Evolutionary conservation across 2,113 vertebrate species (phyloP).

Genomic region (Emydocephalus ijimae): DNA sequence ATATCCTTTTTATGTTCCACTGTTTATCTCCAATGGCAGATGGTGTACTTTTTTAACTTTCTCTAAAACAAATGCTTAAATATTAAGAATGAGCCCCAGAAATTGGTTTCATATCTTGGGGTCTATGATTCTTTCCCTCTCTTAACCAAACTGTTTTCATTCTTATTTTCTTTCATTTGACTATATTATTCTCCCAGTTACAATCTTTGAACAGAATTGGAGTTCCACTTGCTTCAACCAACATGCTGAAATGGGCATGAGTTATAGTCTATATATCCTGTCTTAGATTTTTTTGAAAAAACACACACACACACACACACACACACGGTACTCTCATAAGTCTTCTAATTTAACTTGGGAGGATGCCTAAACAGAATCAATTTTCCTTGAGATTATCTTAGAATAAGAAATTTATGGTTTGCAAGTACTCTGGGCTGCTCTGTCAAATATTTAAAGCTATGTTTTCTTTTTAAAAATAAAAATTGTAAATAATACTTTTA

Average conservation of each 20-base stretch:
- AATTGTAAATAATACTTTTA: constrained; percentile 11
- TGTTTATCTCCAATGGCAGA: neutral
- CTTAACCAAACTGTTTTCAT: constrained; percentile 6
- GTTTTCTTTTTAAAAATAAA: constrained; percentile 19
- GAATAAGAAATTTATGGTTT: neutral
- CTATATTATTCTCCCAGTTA: neutral
- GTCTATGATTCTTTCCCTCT: neutral
- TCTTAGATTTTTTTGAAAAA: neutral
- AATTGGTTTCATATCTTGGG: neutral
- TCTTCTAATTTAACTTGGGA: no score
- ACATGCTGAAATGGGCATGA: neutral
- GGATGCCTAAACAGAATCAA: no score
- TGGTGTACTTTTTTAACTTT: neutral
- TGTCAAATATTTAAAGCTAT: constrained; percentile 44
- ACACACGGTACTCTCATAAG: no score
- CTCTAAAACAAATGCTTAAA: neutral
- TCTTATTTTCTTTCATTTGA: constrained; percentile 6
- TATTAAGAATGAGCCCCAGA: neutral
- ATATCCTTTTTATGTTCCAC: neutral
- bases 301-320: no score
- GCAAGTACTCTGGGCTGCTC: neutral
- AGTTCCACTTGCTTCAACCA: neutral
- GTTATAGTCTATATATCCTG: neutral
- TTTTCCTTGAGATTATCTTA: no score
- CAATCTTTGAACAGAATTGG: neutral